These are phyloP conservation scores for Muscidifurax raptorellus DNA, from an alignment of 1,140 invertebrate species.

Conservation along the genomic window DNA sequence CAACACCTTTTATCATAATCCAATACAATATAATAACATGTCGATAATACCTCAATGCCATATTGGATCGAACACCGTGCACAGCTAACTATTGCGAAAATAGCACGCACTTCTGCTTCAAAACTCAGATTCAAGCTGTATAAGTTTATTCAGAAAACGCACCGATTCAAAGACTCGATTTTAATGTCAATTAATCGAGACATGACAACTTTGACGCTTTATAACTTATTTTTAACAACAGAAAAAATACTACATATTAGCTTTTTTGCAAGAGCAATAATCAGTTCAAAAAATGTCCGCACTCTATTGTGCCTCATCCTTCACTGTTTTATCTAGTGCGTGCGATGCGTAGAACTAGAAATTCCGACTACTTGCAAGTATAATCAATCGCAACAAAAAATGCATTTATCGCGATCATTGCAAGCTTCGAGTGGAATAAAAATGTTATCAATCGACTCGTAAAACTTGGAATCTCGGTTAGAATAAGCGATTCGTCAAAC, in stretches of 20 bases:
- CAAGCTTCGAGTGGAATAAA: not conserved
- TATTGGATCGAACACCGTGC: not conserved
- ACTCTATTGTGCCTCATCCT: not conserved
- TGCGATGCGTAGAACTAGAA: not conserved
- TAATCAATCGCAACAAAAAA: not conserved
- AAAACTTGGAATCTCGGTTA: too few species aligned
- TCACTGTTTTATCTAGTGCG: not conserved
- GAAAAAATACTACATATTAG: not conserved
- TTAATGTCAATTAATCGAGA: not conserved
- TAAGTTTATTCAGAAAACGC: not conserved
- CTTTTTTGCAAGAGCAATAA: not conserved
- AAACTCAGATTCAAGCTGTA: not conserved
- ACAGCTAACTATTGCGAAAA: not conserved
- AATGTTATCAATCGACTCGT: too few species aligned
- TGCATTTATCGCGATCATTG: not conserved
- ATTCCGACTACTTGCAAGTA: not conserved
- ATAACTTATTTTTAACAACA: too few species aligned
- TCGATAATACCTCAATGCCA: constrained; percentile 9
- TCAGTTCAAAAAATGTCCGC: not conserved
- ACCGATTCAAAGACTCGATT: not conserved
- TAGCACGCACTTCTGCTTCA: not conserved
- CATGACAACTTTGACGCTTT: too few species aligned
- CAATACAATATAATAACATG: not conserved
- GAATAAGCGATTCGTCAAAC: too few species aligned
- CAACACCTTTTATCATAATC: too few species aligned